A percentile compares a stretch with the other conserved stretches of the same genome.
Conservation (phyloP, 2,113 vertebrate species). For the Proteles cristata region DNA sequence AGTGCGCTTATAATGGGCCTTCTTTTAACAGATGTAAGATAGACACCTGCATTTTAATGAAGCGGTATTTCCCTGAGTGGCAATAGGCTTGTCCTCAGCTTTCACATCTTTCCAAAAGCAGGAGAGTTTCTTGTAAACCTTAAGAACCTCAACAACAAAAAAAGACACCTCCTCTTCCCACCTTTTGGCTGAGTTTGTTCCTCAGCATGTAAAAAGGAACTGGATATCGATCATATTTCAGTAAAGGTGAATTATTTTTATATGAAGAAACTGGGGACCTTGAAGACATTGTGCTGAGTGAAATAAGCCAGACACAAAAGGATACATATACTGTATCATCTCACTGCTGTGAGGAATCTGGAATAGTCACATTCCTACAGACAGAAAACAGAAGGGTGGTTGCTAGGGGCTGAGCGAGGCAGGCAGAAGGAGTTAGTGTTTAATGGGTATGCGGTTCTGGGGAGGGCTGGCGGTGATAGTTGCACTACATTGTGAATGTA, state of each 20-base stretch:
- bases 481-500: background rate
- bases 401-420: background rate
- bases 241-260: background rate
- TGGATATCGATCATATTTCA: background rate
- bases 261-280: background rate
- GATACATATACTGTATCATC: background rate
- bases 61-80: background rate
- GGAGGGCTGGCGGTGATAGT: background rate
- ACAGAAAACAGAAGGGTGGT: background rate
- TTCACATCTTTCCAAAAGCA: background rate
- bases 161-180: background rate
- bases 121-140: slow-evolving; percentile 33
- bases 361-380: background rate
- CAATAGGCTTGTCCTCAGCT: background rate
- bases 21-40: background rate
- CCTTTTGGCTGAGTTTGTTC: background rate
- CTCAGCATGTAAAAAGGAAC: slow-evolving; percentile 9
- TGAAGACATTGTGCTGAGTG: background rate
- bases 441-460: background rate
- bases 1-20: background rate
- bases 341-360: background rate
- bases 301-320: background rate
- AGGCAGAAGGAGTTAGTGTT: background rate
- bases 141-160: background rate
- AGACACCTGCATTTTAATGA: background rate